These are phyloP conservation scores for Hofmannophila pseudospretella DNA, from an alignment of 2,888 invertebrate genomes.

Conservation along the genomic window DNA sequence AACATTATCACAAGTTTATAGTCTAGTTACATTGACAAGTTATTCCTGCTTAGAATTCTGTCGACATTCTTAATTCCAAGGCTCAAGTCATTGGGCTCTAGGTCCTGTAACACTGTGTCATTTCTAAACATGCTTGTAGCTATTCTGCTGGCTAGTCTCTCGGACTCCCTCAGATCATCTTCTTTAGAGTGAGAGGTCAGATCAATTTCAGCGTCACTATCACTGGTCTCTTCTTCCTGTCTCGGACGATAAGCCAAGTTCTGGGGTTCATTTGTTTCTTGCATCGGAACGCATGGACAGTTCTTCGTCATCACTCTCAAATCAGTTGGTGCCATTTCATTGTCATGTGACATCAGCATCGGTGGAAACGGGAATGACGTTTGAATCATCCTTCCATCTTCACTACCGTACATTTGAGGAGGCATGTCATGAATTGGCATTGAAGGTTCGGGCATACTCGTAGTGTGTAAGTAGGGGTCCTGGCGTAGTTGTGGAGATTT, in stretches of 20 bases:
- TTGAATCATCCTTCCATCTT: constrained; percentile 52
- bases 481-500: constrained; percentile 46
- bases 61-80: constrained; percentile 51
- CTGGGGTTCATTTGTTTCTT: constrained; percentile 51
- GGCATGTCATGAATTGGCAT: constrained; percentile 48
- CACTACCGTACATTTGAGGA: constrained; percentile 44
- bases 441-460: constrained; percentile 38
- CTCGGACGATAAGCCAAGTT: constrained; percentile 57
- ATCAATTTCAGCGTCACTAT: constrained; percentile 71
- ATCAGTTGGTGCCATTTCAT: constrained; percentile 63
- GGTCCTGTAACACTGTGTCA: constrained; percentile 63
- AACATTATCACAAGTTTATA: not conserved
- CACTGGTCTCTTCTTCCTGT: constrained; percentile 50
- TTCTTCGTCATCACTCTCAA: constrained; percentile 53
- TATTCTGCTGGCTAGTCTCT: constrained; percentile 59
- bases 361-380: constrained; percentile 53
- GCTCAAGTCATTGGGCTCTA: constrained; percentile 71
- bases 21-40: constrained; percentile 43
- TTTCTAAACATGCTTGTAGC: constrained; percentile 66
- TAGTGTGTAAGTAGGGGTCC: constrained; percentile 53
- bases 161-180: constrained; percentile 65
- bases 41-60: constrained; percentile 43
- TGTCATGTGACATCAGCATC: constrained; percentile 49
- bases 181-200: constrained; percentile 72
- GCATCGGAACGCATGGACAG: constrained; percentile 47